Base-by-base conservation (phyloP, 2,888 invertebrate species). In the Perizoma affinitatum region DNA sequence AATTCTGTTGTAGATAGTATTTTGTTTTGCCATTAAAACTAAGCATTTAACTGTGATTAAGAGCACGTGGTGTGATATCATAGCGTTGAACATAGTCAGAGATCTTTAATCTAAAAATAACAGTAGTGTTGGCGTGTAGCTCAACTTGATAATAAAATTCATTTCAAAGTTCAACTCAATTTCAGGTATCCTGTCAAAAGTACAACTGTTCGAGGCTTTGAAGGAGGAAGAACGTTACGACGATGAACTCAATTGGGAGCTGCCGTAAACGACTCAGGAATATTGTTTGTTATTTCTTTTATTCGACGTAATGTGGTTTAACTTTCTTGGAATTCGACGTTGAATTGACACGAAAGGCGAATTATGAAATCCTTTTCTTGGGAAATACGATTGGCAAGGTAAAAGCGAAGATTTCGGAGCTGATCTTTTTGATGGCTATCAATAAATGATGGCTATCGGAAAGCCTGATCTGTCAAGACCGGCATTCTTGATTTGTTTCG, bases 181-280 rank as follows among this genome's bases (percentile, higher is more conserved):
- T 57, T 42, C 83, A 94, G 94, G 94, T 70, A 73, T 90, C 43
- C 71, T 94, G 34, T 78, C 93, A 40, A 93, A 90, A 70, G 75
- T 87, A 58, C 81, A 86, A 38, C 11, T 84, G 11, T 93, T 86
- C 82, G 86, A 68, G 73, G 86, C 85, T 60, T 80, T 95, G 45
- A 85, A 92, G 54, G 93, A 93, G 60, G 88, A 91, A 40, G 92
- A 94, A 59, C 92, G 93, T 67, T 95, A 95, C 79, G 88, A 94
- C 75, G 95, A 96, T 75, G 93, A 93, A 73, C 78, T 92, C 71
- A 93, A 93, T 74, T 96, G 95, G 95, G 94, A 95, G 72, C 87
- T 95, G 63, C 95, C 95, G 46, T 84, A 83, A 78, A 66, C 63
- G 55, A 69, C 60, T 57, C 51, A 49, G 54, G 40, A 65, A 6